Evolutionary conservation across 1,140 invertebrate species (phyloP).

Genomic region (Aphaenogaster rudis): DNA sequence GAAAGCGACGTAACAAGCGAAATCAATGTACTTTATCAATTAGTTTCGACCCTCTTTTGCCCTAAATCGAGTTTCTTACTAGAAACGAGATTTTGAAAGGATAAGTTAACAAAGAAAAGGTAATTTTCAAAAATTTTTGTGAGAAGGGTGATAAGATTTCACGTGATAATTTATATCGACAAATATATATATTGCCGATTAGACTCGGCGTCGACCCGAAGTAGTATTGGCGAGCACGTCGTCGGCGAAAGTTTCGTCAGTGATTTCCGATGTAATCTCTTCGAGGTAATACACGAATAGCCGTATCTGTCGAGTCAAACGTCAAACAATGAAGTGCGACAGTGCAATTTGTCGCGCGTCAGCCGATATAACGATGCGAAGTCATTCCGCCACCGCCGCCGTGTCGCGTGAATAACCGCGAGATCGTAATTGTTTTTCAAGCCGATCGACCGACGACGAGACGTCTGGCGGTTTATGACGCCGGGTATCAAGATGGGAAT

Average conservation of each 20-base stretch:
- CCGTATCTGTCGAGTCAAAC: constrained; percentile 37
- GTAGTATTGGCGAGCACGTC: neutral
- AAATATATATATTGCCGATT: neutral
- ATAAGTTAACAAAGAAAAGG: neutral
- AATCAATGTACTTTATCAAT: constrained; percentile 1
- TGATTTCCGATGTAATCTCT: neutral
- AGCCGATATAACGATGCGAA: constrained; percentile 48
- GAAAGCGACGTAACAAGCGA: constrained; percentile 23
- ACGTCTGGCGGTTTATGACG: constrained; percentile 49
- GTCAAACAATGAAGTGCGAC: constrained; percentile 49
- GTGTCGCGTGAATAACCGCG: constrained; percentile 54
- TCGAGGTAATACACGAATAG: neutral
- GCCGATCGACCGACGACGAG: constrained; percentile 37
- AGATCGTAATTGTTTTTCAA: constrained; percentile 57
- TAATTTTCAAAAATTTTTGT: neutral
- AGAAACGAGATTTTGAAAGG: neutral
- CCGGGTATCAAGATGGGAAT: constrained; percentile 60
- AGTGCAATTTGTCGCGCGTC: constrained; percentile 59
- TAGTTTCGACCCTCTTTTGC: neutral
- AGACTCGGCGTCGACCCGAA: neutral
- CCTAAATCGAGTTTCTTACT: neutral
- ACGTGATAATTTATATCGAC: neutral
- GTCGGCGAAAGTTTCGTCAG: constrained; percentile 15
- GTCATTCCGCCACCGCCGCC: constrained; percentile 27
- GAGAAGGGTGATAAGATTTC: neutral